Evolutionary conservation across 2,113 vertebrate genomes (phyloP).

Genomic region (Labrus mixtus): DNA sequence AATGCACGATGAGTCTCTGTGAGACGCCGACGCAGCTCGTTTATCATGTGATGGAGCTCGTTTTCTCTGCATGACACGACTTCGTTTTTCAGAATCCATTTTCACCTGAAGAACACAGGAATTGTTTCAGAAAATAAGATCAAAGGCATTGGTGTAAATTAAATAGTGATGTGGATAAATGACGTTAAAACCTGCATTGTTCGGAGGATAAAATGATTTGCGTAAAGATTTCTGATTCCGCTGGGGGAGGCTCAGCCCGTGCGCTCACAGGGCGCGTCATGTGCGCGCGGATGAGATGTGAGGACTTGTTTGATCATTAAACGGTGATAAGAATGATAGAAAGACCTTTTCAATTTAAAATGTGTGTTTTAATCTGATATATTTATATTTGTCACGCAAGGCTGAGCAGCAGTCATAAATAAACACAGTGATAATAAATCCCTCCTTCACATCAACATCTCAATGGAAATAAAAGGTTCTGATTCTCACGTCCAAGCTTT

Average conservation of each 20-base stretch:
- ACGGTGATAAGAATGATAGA: not conserved
- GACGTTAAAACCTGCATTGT: not conserved
- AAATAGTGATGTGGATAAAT: fast-evolving
- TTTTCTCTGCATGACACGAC: not conserved
- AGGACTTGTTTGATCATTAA: not conserved
- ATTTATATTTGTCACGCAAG: not conserved
- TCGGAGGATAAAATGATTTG: slow-evolving; percentile 9
- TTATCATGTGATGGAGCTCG: slow-evolving; percentile 11
- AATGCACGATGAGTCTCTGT: not conserved
- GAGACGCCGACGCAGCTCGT: slow-evolving; percentile 15
- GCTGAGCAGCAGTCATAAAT: slow-evolving; percentile 2
- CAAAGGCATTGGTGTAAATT: not conserved
- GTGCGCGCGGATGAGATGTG: slow-evolving; percentile 17
- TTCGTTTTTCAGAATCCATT: slow-evolving; percentile 1
- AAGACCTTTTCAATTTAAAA: not conserved
- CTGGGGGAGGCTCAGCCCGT: slow-evolving; percentile 1
- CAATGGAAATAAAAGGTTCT: not conserved
- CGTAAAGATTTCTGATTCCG: slow-evolving; percentile 14
- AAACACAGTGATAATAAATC: not conserved
- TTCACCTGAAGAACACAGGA: not conserved
- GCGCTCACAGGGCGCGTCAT: slow-evolving; percentile 50
- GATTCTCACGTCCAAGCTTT: not conserved
- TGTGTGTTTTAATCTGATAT: not conserved
- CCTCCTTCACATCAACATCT: not conserved
- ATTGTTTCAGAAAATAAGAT: not conserved